Evolutionary conservation across 2,113 vertebrate species (phyloP).

Genomic region (Eclectus roratus): DNA sequence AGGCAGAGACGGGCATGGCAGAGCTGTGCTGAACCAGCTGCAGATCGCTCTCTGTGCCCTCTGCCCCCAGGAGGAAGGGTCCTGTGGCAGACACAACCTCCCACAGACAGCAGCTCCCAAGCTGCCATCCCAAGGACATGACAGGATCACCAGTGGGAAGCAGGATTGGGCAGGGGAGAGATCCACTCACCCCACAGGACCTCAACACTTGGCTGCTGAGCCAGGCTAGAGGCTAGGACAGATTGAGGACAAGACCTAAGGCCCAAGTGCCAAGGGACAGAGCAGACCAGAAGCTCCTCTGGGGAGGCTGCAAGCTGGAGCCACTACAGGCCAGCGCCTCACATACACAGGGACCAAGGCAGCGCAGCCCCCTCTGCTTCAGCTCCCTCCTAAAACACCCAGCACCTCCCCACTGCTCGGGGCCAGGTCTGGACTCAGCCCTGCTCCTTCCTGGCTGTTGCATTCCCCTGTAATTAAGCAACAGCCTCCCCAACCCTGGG

Average conservation of each 20-base stretch:
- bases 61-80: background rate
- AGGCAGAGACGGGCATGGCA: background rate
- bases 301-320: background rate
- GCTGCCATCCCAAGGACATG: background rate
- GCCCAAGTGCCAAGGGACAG: background rate
- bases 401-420: background rate
- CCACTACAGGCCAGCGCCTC: background rate
- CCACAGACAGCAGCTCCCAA: background rate
- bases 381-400: background rate
- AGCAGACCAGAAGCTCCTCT: background rate
- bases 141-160: background rate
- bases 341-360: rapidly evolving
- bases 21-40: background rate
- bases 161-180: background rate
- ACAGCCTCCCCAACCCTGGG: constrained; percentile 16
- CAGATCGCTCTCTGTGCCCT: rapidly evolving
- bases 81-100: background rate
- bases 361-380: background rate
- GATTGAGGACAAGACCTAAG: background rate
- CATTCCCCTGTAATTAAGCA: constrained; percentile 54
- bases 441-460: background rate
- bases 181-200: background rate
- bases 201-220: background rate
- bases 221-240: background rate
- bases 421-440: background rate